Conservation (phyloP, 2,888 invertebrate species). For the Zaprionus bogoriensis region DNA sequence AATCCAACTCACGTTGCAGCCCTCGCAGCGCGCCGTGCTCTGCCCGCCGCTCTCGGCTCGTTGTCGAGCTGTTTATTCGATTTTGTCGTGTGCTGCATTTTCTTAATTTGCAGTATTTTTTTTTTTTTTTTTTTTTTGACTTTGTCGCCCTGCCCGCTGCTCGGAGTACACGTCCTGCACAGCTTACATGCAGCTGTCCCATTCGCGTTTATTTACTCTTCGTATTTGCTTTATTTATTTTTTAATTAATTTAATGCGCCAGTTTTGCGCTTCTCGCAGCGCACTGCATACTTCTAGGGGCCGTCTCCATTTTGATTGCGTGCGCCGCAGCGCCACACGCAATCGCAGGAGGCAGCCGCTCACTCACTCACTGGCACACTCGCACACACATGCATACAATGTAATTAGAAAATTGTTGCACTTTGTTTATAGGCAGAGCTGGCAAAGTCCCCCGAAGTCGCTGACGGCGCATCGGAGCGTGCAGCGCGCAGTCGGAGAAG, state of each 20-base stretch:
- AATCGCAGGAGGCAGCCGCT: slow-evolving; percentile 17
- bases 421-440: slow-evolving; percentile 60
- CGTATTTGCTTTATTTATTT: slow-evolving; percentile 58
- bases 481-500: slow-evolving; percentile 31
- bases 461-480: too few relatives aligned
- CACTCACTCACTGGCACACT: slow-evolving; percentile 23
- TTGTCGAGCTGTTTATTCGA: slow-evolving; percentile 71
- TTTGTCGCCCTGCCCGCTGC: slow-evolving; percentile 6
- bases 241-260: slow-evolving; percentile 79
- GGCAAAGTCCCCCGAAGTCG: slow-evolving; percentile 2
- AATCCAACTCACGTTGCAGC: not conserved
- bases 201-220: slow-evolving; percentile 64
- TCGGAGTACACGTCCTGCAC: not conserved
- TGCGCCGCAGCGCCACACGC: slow-evolving; percentile 14
- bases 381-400: slow-evolving; percentile 9
- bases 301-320: slow-evolving; percentile 23
- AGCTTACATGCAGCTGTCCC: slow-evolving; percentile 12
- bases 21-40: slow-evolving; percentile 3
- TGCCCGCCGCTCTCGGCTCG: not conserved
- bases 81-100: slow-evolving; percentile 77
- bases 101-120: slow-evolving; percentile 73
- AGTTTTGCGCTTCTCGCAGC: slow-evolving; percentile 60
- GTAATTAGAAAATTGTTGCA: slow-evolving; percentile 78
- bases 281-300: slow-evolving; percentile 50
- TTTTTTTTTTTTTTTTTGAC: too few relatives aligned